Base-by-base conservation (phyloP, 2,797 vertebrate genomes). In the Galagoides demidoff region DNA sequence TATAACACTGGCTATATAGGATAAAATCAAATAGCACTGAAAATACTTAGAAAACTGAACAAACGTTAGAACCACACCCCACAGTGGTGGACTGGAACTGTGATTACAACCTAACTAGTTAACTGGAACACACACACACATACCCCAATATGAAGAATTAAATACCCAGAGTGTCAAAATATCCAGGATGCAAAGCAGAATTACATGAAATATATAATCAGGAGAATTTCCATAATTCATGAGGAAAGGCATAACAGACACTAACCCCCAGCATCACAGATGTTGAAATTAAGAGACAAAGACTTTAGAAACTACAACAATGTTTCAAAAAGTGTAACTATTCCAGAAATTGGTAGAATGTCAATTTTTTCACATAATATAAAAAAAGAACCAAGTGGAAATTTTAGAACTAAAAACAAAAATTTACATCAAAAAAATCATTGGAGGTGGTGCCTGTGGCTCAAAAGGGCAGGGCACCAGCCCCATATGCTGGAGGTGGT, bases 401-500 rank as follows among this genome's bases (percentile, higher is more conserved):
- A 73, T 45, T 82, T 86, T 83, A 77, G 55, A 49, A 87, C 43
- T 52, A 79, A 92, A 92, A 92, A 20, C 68, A 79, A 85, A 83
- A 64, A 39, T 37, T 49, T 64, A 43, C n/a, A 59, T 12, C 2
- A 71, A 57, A 90, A 39, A 39, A 39, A 43, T 43, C 39, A 43
- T 43, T 6, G 39, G 39, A 43, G 39, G 39, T 43, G 39, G 39
- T 7, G 6, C 39, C 39, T 43, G 39, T 43, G 39, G 39, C 39
- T 43, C 39, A 43, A 43, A 43, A 43, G 39, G 39, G 6, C 39
- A 43, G 39, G 39, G 39, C 39, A 43, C 39, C 39, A 7, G 39
- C 39, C 39, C 5, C 39, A 43, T 43, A 43, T 43, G 39, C 39
- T 43, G 39, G 39, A 43, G 5, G 39, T 43, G 39, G 39, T 43